Evolutionary conservation across 1,140 invertebrate genomes (phyloP), one percentile per base, ranked within the genome.

Genomic region (Achatina immaculata): DNA sequence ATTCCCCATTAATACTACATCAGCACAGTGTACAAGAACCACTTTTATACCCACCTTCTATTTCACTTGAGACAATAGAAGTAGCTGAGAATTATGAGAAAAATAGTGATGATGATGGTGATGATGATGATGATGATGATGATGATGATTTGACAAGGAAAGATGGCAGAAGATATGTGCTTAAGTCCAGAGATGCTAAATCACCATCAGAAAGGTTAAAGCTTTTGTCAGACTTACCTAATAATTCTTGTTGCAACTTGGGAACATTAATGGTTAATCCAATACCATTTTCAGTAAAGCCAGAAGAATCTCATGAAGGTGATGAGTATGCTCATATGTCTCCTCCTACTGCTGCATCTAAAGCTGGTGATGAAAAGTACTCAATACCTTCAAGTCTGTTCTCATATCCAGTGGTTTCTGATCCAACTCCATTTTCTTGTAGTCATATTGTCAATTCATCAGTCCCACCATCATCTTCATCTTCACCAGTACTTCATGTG

Each of bases 191-290:
- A 62, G 58, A 62, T 62, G 58, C 58, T 9, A 62, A 34, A 62
- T 62, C n/a, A 31, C 31, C 58, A 62, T 62, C 58, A 62, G 58
- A 62, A 62, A 62, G 58, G 16, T 62, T 62, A 62, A 62, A 62
- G 68, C 42, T 71, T n/a, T 42, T 71, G 24, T 40, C 38, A 42
- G 68, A 71, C 38, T 71, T 38, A 43, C 38, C 36, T 42, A 38
- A 42, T 40, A 43, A 31, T 40, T 71, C n/a, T 71, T 1, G 42
- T 28, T 38, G 34, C 3, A 62, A 62, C 28, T 19, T 62, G 4
- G 58, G 31, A 62, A 28, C 31, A 28, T 16, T 62, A 34, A n/a
- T 28, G 11, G 58, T 62, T 1, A 62, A 62, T 31, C n/a, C 58
- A 62, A 31, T 16, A 31, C 28, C n/a, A 31, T 62, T 28, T 31